Evolutionary conservation across 37 sponge, comb jelly and placozoan species (phyloP), one percentile per base, ranked within the genome.

Genomic region (Crambe crambe): DNA sequence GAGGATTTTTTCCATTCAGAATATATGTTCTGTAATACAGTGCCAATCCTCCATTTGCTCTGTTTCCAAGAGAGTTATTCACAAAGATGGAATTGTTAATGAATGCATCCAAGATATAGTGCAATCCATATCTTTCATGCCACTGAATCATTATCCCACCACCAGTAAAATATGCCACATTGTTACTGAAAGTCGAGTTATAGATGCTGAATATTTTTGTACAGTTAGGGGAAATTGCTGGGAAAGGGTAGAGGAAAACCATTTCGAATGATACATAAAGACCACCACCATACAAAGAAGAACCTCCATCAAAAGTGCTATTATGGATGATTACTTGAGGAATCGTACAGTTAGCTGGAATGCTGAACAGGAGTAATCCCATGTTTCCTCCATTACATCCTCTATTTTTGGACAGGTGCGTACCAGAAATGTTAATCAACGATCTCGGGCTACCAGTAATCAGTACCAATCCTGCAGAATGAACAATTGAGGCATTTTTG

Each of bases 131-230:
- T 5, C 17, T 17, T 31, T 31, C 34, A 30, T 32, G 17, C 66
- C 31, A 65, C 30, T 63, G 62, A 9, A 63, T 25, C 39, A 44
- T 62, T 63, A 82, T 82, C 2, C 73, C 82, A 64, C 82, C 82
- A 41, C 82, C 82, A 51, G 39, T 37, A 6, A 38, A 17, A 4
- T 23, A 5, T 22, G 56, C 82, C 17, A 41, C 18, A 63, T 82
- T 73, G 51, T 62, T 59, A 3, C 25, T 36, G 39, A 82, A 65
- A 12, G 10, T 65, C 5, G 32, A 65, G 30, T 65, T 32, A 2
- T 3, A 15, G 51, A 47, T 12, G 12, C 6, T 6, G 51, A 47
- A 6, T 47, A 12, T 12, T 47, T 47, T 47, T 47, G 51, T 15
- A 12, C 12, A 47, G 12, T 47, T 47, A 6, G 12, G 12, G 12